Base-by-base conservation (phyloP, 2,797 vertebrate species). In the Eulemur albifrons region DNA sequence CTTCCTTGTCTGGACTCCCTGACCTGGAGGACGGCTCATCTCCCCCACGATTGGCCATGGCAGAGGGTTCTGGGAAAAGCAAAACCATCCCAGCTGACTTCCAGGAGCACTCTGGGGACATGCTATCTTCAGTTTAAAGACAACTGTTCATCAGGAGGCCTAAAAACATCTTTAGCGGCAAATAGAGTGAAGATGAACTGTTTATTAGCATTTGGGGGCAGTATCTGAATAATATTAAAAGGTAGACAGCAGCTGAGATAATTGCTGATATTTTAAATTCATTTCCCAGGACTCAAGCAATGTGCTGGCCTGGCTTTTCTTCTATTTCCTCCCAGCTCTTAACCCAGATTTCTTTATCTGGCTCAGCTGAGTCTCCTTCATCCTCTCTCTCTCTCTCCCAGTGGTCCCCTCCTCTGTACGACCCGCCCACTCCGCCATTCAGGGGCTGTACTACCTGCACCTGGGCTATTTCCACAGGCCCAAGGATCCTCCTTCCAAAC, bases 1-100 rank as follows among this genome's bases (percentile, higher is more conserved):
- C 70, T 13, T 97, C 95, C 0, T 82, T 25, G 1, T 98, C 97
- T 0, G 96, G 96, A 4, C 96, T 96, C 0, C 97, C 98, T 1
- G 96, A 70, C 93, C 98, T 98, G 4, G 98, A 94, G 4, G 94
- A 90, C 0, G 86, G 54, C 23, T 98, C 97, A 7, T 97, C 94
- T 0, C 87, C 3, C 0, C 0, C 38, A 23, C 30, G 4, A 0
- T 96, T 97, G 0, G 98, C 98, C 97, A 98, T 98, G 61, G 50
- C 30, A 1, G 17, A 12, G 2, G 35, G 0, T 90, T 92, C 98
- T 98, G 97, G 84, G 85, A 81, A 88, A 92, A 21, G n/a, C 13
- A 90, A 75, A 95, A 95, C 45, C 63, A 93, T 43, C 48, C 30
- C 38, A 0, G 18, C 48, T 93, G 48, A 92, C 17, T 97, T 86